phyloP scores from a whole-genome alignment of 2,113 vertebrate species.

The Azemiops feae region DNA sequence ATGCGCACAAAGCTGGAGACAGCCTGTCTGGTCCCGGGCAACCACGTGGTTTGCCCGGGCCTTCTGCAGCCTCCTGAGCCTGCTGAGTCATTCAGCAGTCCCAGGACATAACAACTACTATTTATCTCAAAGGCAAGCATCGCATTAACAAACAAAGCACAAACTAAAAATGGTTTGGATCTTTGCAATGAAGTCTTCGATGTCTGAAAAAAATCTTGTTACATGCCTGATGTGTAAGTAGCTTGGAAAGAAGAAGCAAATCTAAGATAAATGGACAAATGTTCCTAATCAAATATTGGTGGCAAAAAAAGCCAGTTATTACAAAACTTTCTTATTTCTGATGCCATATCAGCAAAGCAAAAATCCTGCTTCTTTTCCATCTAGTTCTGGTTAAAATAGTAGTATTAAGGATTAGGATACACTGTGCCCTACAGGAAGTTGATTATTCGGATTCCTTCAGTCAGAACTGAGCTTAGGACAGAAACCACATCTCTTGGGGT shows the following conservation, averaged over 20 bases:
- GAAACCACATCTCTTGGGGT: neutral
- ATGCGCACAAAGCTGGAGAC: too few relatives aligned
- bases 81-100: too few relatives aligned
- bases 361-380: constrained; percentile 26
- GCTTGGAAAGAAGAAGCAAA: neutral
- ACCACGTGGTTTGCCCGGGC: too few relatives aligned
- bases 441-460: neutral
- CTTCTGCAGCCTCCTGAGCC: too few relatives aligned
- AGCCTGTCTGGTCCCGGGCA: too few relatives aligned
- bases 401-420: neutral
- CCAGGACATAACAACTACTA: too few relatives aligned
- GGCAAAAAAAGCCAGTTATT: neutral
- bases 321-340: neutral
- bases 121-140: neutral
- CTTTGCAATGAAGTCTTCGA: neutral
- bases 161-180: neutral
- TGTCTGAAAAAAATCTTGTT: neutral
- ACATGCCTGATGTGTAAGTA: neutral
- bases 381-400: constrained; percentile 32
- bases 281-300: neutral
- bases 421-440: neutral
- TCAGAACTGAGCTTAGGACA: neutral
- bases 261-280: neutral
- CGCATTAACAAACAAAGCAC: neutral
- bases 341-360: neutral